Base-by-base conservation (phyloP, 2,888 invertebrate genomes). In the Colletes collaris region DNA sequence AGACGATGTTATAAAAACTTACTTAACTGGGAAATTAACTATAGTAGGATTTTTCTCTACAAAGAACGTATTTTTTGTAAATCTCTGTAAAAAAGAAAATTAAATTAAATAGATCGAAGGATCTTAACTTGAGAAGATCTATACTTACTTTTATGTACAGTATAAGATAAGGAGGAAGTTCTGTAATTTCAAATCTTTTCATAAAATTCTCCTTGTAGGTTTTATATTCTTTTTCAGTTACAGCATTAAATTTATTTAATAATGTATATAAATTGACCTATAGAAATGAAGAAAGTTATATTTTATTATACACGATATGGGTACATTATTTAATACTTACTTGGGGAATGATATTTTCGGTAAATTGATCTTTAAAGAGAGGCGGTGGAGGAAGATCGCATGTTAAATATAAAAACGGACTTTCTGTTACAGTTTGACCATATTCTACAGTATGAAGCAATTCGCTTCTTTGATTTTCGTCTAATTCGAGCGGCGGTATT, bases 21-120 rank as follows among this genome's bases (percentile, higher is more conserved):
- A 99, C 98, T 98, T 99, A 79, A 99, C 98, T 4, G 99, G 99
- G 93, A 99, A 99, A 93, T 99, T 99, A 3, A 99, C 99, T 90
- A 99, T 99, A 0, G 99, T 99, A 0, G 99, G 99, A 94, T 99
- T 99, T 93, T 99, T 99, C 93, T 99, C 99, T 19, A 99, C 95
- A 90, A 99, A 99, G 94, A 99, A 99, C 6, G 98, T 99, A 92
- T 99, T 99, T 93, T 99, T 99, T 0, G 99, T 99, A 93, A 99
- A 99, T 82, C 99, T 95, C 94, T 95, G 93, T 68, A 93, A 93
- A 27, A 27, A 27, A 82, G 62, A 74, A 64, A 46, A 75, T 49
- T 60, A 56, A 72, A 40, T 37, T 49, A 4, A 60, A 11, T 7
- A 67, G 58, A 37, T 8, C 7, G 0, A 63, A 46, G 19, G 27